Percentiles rank a stretch among this genome's conserved stretches.
phyloP scores from a whole-genome alignment of 2,888 invertebrate genomes.

The Mellilla xanthometata region DNA sequence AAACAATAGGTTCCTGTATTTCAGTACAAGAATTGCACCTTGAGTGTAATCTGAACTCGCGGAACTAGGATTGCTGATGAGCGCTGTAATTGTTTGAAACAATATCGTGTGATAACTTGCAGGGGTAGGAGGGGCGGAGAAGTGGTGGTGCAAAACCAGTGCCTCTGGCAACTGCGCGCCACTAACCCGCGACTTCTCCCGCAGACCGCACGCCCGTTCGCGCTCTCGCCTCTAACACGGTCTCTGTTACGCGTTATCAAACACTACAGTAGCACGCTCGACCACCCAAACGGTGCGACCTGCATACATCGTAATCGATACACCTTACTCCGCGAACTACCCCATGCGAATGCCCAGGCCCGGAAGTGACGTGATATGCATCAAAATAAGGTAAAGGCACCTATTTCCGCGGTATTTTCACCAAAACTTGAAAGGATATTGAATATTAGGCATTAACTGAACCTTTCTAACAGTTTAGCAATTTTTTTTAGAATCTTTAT shows the following conservation, averaged over 20 bases:
- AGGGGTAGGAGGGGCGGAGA: conserved; percentile 9
- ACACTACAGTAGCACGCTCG: conserved; percentile 15
- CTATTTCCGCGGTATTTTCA: no score
- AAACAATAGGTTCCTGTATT: conserved; percentile 10
- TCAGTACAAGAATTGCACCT: conserved; percentile 6
- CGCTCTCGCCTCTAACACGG: neutral
- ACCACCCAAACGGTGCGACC: conserved; percentile 1
- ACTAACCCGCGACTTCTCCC: conserved; percentile 10
- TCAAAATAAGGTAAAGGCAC: no score
- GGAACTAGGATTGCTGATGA: conserved; percentile 10
- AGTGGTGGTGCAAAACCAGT: conserved; percentile 19
- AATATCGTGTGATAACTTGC: conserved; percentile 12
- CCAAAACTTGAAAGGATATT: no score
- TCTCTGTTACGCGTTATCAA: no score
- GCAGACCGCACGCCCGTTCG: conserved; percentile 6
- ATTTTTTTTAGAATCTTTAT: no score
- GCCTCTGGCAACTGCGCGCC: neutral
- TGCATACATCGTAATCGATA: neutral
- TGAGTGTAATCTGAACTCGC: conserved; percentile 3
- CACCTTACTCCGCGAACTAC: conserved; percentile 3
- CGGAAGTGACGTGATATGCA: conserved; percentile 66
- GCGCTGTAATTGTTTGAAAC: conserved; percentile 13
- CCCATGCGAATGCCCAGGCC: conserved; percentile 57
- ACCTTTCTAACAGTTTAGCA: no score
- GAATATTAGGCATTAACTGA: no score